Base-by-base conservation (phyloP, 2,797 vertebrate genomes). In the Euthynnus affinis region DNA sequence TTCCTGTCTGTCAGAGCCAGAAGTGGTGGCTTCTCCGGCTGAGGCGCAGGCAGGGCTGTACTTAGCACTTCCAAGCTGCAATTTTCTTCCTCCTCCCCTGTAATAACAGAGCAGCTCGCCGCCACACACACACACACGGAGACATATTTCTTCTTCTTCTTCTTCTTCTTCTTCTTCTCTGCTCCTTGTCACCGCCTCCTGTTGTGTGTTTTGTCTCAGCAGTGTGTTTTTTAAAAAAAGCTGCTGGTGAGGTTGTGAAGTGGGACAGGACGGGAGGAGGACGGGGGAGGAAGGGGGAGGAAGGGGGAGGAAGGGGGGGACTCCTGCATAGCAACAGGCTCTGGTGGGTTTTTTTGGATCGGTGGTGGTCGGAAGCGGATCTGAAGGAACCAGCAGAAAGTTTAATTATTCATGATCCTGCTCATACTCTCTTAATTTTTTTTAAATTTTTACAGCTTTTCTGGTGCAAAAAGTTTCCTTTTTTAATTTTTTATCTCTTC, bases 301-400 rank as follows among this genome's bases (percentile, higher is more conserved):
- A n/a, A n/a, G n/a, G n/a, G n/a, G n/a, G n/a, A n/a, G n/a, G n/a
- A n/a, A n/a, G n/a, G n/a, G n/a, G n/a, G 62, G 20, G 22, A 55
- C 62, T 76, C 77, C 77, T 83, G 82, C 86, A 55, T 88, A 81
- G 88, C 88, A 88, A 89, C 88, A 81, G 71, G 68, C 71, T 62
- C 53, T 18, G 73, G 32, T 64, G 70, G 73, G 27, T 29, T 29
- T 44, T 80, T 78, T 67, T 6, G 29, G 34, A 4, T 67, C n/a
- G n/a, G n/a, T n/a, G n/a, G n/a, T 0, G 0, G 13, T 6, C 40
- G 40, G 23, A 65, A 42, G n/a, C 2, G 6, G 49, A 40, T 20
- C 2, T 59, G 62, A 62, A 56, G 20, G n/a, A n/a, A n/a, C n/a
- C n/a, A n/a, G n/a, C n/a, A n/a, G n/a, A n/a, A n/a, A n/a, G n/a